A percentile compares a stretch with the other conserved stretches of the same genome.
These are phyloP conservation scores for Heliothis virescens DNA, from an alignment of 1,140 invertebrate species.

Conservation along the genomic window DNA sequence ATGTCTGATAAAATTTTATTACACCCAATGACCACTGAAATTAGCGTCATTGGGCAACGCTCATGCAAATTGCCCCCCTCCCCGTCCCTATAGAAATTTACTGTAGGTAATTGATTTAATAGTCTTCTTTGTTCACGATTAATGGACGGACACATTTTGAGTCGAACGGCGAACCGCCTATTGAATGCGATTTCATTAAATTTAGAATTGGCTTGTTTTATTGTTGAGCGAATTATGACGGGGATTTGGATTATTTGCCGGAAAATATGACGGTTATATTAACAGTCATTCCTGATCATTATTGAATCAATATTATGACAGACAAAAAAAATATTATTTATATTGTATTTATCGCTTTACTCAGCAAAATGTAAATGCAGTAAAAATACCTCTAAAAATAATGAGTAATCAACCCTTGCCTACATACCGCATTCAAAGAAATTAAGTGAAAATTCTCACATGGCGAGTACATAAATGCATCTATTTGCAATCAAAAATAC, in stretches of 20 bases:
- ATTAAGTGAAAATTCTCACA: too few relatives aligned
- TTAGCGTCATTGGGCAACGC: conserved; percentile 79
- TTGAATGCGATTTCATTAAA: conserved; percentile 24
- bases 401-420: too few relatives aligned
- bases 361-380: too few relatives aligned
- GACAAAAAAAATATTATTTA: too few relatives aligned
- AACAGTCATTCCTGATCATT: neutral
- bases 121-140: conserved; percentile 69
- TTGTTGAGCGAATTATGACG: conserved; percentile 19
- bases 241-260: neutral
- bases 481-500: conserved; percentile 39
- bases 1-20: conserved; percentile 82
- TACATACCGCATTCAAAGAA: too few relatives aligned
- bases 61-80: conserved; percentile 70
- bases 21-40: conserved; percentile 74
- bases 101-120: conserved; percentile 82
- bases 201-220: conserved; percentile 26
- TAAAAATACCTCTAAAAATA: too few relatives aligned
- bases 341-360: too few relatives aligned
- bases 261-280: neutral
- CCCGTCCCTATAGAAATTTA: conserved; percentile 68
- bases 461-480: neutral
- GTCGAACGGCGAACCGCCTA: neutral
- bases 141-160: conserved; percentile 42
- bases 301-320: too few relatives aligned